Percentiles rank a stretch among this genome's conserved stretches.
Evolutionary conservation across 2,113 vertebrate species (phyloP).

Genomic region (Rhinichthys klamathensis): DNA sequence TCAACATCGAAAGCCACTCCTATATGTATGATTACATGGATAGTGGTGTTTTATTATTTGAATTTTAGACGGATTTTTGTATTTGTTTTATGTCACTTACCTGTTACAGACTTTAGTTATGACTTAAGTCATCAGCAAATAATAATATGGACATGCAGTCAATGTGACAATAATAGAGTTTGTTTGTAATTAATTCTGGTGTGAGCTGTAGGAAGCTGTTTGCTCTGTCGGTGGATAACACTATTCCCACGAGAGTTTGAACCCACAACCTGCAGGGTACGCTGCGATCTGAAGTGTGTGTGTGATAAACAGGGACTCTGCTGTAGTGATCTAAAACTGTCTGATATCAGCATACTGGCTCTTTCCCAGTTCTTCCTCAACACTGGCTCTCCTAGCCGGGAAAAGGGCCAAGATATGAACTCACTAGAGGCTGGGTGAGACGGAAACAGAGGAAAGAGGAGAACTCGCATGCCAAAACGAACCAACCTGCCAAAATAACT

Average conservation of each 20-base stretch:
- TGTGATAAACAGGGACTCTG: constrained; percentile 56
- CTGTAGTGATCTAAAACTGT: constrained; percentile 64
- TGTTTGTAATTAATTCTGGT: constrained; percentile 37
- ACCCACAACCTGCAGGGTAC: constrained; percentile 40
- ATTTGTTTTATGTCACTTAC: background rate
- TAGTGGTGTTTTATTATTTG: background rate
- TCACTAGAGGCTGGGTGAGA: constrained; percentile 64
- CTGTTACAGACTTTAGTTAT: background rate
- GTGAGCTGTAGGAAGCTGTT: constrained; percentile 22
- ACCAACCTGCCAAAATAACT: constrained; percentile 64
- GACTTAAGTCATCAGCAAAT: background rate
- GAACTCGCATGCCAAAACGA: constrained; percentile 57
- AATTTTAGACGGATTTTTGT: background rate
- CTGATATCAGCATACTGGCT: constrained; percentile 66
- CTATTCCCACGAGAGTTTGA: constrained; percentile 32
- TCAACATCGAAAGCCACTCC: background rate
- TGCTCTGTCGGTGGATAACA: constrained; percentile 25
- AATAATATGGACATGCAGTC: background rate
- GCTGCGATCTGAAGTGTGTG: constrained; percentile 50
- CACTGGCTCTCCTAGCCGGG: constrained; percentile 68
- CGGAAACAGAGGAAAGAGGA: constrained; percentile 55
- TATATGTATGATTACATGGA: background rate
- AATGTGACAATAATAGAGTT: constrained; percentile 19
- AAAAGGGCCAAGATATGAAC: constrained; percentile 70
- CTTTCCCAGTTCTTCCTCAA: constrained; percentile 64